These are phyloP conservation scores for Benthosema pterotum DNA, from an alignment of 2,797 vertebrate genomes.

Conservation along the genomic window DNA sequence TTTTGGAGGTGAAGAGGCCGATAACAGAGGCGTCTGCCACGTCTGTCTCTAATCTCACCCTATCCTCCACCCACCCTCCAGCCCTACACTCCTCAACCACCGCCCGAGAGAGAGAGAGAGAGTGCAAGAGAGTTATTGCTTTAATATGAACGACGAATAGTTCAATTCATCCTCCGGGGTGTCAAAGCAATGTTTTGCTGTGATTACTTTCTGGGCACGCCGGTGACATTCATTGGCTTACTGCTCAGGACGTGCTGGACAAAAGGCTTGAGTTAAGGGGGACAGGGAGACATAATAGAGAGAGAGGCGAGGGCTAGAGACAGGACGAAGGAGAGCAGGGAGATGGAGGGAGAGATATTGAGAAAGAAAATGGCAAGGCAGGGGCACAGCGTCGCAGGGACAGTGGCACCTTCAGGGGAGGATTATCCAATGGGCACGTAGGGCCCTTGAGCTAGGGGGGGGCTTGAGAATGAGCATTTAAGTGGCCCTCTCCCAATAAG, in stretches of 20 bases:
- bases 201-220: conserved; percentile 73
- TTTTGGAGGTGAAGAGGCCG: conserved; percentile 53
- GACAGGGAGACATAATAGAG: conserved; percentile 31
- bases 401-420: too few relatives aligned
- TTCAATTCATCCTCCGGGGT: conserved; percentile 71
- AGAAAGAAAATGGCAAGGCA: conserved; percentile 21
- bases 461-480: too few relatives aligned
- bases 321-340: not conserved
- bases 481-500: too few relatives aligned
- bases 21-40: conserved; percentile 43
- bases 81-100: not conserved
- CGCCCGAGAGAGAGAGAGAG: conserved; percentile 15
- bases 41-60: conserved; percentile 30
- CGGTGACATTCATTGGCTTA: conserved; percentile 69
- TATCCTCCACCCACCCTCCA: conserved; percentile 19
- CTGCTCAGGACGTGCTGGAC: conserved; percentile 62
- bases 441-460: too few relatives aligned
- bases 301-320: conserved; percentile 22
- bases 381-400: conserved; percentile 48
- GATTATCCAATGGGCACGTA: too few relatives aligned
- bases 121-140: conserved; percentile 81
- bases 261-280: conserved; percentile 41
- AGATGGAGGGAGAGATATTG: conserved; percentile 18
- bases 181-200: conserved; percentile 58
- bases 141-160: conserved; percentile 76